A percentile compares a stretch with the other conserved stretches of the same genome.
Conservation (phyloP, 92 coral and sea anemone species). For the Palythoa grandiflora region DNA sequence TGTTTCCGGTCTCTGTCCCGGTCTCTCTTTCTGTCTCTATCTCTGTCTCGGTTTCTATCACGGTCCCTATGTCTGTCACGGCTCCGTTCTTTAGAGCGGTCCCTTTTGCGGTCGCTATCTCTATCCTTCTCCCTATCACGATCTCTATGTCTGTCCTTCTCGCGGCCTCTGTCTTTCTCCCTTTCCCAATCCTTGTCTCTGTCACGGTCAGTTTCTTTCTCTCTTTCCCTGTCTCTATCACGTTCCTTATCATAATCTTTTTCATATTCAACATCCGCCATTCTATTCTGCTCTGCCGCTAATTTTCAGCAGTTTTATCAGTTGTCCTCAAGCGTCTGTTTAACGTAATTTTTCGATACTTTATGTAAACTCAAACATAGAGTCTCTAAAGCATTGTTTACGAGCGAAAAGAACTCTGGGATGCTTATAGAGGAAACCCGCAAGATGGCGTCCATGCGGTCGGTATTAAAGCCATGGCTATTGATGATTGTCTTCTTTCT, state of each 20-base stretch:
- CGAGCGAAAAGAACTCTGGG: slow-evolving; percentile 67
- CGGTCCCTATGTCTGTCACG: slow-evolving; percentile 69
- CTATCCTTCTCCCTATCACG: slow-evolving; percentile 72
- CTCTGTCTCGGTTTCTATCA: slow-evolving; percentile 80
- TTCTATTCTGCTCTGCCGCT: slow-evolving; percentile 4
- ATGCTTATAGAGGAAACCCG: background rate
- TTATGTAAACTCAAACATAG: slow-evolving; percentile 16
- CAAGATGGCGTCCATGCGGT: slow-evolving; percentile 78
- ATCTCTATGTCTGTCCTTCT: slow-evolving; percentile 69
- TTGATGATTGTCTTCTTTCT: slow-evolving; percentile 76
- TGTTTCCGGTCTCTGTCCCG: slow-evolving; percentile 74
- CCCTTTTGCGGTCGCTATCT: slow-evolving; percentile 59
- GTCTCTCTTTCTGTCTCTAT: slow-evolving; percentile 60
- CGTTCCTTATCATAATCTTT: slow-evolving; percentile 62
- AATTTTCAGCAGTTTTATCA: background rate
- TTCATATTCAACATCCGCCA: slow-evolving; percentile 43
- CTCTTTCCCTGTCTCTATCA: slow-evolving; percentile 59
- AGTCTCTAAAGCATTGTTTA: background rate
- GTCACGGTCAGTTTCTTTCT: slow-evolving; percentile 62
- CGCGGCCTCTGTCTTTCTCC: slow-evolving; percentile 78
- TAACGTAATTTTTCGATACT: slow-evolving; percentile 15
- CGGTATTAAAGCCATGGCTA: slow-evolving; percentile 78
- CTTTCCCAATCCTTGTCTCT: slow-evolving; percentile 78
- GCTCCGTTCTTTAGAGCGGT: slow-evolving; percentile 49
- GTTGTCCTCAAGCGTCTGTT: slow-evolving; percentile 50